A percentile compares a stretch with the other conserved stretches of the same genome.
Evolutionary conservation across 1,140 invertebrate species (phyloP).

Genomic region (Anastrepha obliqua): DNA sequence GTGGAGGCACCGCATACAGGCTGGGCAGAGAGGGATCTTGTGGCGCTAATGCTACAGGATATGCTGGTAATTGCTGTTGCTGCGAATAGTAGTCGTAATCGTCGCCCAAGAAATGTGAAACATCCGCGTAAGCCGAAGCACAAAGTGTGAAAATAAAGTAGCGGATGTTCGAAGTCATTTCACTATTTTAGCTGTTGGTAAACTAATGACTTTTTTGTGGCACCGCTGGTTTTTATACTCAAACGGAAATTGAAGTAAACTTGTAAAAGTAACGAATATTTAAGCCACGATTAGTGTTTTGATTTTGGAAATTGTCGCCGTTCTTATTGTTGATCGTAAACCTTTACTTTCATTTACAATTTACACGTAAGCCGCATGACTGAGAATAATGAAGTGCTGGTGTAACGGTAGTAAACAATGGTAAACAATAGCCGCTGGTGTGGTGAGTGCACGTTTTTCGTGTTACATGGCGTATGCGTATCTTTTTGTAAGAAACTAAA

Average conservation of each 20-base stretch:
- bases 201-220: constrained; percentile 30
- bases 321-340: constrained; percentile 4
- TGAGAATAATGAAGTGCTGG: neutral
- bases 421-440: neutral
- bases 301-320: neutral
- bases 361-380: neutral
- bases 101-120: constrained; percentile 64
- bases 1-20: constrained; percentile 55
- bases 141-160: neutral
- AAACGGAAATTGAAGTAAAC: neutral
- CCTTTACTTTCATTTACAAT: constrained; percentile 44
- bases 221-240: neutral
- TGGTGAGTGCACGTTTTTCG: constrained; percentile 31
- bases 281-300: constrained; percentile 18
- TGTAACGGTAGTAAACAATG: neutral
- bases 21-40: constrained; percentile 52
- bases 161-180: neutral
- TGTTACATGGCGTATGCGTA: constrained; percentile 36
- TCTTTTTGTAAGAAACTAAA: neutral
- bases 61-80: constrained; percentile 56
- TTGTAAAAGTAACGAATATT: neutral
- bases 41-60: constrained; percentile 58
- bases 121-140: constrained; percentile 58
- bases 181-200: neutral
- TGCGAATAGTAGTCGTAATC: constrained; percentile 57